Conservation (phyloP, 2,113 vertebrate genomes). For the Carassius auratus region DNA sequence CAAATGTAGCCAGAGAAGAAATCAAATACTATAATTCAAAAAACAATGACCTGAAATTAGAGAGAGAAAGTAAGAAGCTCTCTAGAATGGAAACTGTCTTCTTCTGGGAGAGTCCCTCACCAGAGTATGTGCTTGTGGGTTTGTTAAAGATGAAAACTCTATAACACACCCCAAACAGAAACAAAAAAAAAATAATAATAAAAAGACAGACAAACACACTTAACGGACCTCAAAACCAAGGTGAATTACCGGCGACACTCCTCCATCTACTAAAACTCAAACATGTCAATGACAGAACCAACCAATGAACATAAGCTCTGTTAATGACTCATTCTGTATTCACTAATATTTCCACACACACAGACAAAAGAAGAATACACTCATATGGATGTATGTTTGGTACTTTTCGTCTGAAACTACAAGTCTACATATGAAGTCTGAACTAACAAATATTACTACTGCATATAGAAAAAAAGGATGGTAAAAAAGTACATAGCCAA, state of each 20-base stretch:
- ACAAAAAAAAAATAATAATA: not conserved
- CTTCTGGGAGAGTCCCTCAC: not conserved
- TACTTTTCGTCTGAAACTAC: not conserved
- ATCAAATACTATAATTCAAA: too few species aligned
- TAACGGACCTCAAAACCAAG: not conserved
- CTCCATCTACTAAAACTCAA: not conserved
- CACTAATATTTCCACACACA: not conserved
- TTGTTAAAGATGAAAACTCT: not conserved
- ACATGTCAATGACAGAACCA: not conserved
- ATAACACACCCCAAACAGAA: not conserved
- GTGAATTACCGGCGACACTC: constrained; percentile 8
- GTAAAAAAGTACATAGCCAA: too few species aligned
- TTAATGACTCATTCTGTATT: constrained; percentile 10
- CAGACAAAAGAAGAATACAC: not conserved
- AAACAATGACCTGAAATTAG: not conserved
- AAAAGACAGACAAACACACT: not conserved
- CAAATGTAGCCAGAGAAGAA: not conserved
- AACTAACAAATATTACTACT: too few species aligned
- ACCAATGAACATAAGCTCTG: not conserved
- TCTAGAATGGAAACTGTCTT: not conserved
- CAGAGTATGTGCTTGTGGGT: not conserved
- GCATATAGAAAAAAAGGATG: too few species aligned
- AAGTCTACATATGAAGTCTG: not conserved
- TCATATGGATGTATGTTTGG: not conserved
- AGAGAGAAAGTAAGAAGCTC: not conserved